Base-by-base conservation (phyloP, 2,113 vertebrate genomes). In the Scatophagus argus region DNA sequence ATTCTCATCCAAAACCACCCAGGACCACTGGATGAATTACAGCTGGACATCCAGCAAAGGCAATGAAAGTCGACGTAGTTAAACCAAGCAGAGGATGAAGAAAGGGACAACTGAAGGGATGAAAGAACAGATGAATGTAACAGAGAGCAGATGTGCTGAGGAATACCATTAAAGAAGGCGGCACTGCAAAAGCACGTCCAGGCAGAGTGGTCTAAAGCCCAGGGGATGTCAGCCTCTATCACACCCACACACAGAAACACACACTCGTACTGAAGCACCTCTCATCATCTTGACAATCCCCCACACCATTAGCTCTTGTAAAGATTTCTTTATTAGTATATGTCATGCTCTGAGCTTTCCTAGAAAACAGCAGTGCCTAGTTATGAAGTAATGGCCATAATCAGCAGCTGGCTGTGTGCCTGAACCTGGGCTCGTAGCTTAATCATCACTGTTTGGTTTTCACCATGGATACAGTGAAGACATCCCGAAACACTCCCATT, bases 351-450 rank as follows among this genome's bases (percentile, higher is more conserved):
- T 10, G 66, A 58, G 60, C 65, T 71, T 83, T 82, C 73, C 74
- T 64, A 77, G 84, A 90, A 83, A 84, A 71, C 84, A 82, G 58
- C 89, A 70, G 81, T 49, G 74, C 55, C 83, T 79, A 17, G 83
- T 84, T 85, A 82, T 87, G 81, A 84, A 90, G 87, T 84, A 91
- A 92, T 70, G 51, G 64, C 60, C 55, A 87, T 83, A 87, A 93
- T 92, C 88, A 89, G 70, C 8, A 56, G 1, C 43, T 78, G 88
- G 88, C 81, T 51, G 47, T 3, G 10, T 55, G 77, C 89, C 84
- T 65, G 51, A 84, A 81, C 75, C 66, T 23, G 79, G 64, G 36
- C 85, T 84, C 8, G 43, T 21, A 23, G 67, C 75, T 63, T 44
- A 41, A 68, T 81, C 78, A 49, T 63, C 71, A 1, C 64, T 87